phyloP scores from a whole-genome alignment of 2,113 vertebrate species.

The Turnix velox region DNA sequence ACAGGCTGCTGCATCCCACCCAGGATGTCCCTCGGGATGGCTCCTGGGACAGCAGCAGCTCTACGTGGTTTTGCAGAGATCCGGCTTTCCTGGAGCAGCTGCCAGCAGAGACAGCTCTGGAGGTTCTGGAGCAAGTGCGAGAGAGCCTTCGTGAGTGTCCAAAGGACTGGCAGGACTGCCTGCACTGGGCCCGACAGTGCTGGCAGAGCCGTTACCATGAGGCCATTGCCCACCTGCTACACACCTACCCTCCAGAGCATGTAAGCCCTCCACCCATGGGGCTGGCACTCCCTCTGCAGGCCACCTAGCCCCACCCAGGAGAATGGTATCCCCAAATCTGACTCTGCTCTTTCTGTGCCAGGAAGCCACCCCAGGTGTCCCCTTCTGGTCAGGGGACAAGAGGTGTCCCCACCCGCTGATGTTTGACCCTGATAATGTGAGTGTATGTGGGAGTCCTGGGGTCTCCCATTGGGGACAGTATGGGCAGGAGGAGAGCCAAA shows the following conservation, averaged over 20 bases:
- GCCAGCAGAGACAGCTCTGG: slow-evolving; percentile 51
- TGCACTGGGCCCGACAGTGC: slow-evolving; percentile 74
- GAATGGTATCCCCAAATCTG: background rate
- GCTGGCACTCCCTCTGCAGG: accelerated
- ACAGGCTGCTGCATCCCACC: accelerated
- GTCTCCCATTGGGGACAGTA: accelerated
- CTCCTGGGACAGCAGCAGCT: background rate
- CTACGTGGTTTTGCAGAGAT: slow-evolving; percentile 63
- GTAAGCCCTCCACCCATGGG: background rate
- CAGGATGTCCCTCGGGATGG: accelerated
- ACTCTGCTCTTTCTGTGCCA: slow-evolving; percentile 29
- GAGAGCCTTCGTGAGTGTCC: slow-evolving; percentile 67
- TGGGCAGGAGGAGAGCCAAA: background rate
- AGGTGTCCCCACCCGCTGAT: slow-evolving; percentile 78
- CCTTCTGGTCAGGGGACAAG: slow-evolving; percentile 81
- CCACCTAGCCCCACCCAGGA: accelerated
- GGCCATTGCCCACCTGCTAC: slow-evolving; percentile 74
- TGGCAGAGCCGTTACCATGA: slow-evolving; percentile 79
- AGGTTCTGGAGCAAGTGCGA: slow-evolving; percentile 67
- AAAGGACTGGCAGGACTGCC: slow-evolving; percentile 70
- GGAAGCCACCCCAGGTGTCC: slow-evolving; percentile 70
- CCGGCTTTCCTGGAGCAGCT: slow-evolving; percentile 51
- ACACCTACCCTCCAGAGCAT: slow-evolving; percentile 67
- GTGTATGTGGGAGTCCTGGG: background rate
- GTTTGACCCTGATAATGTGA: slow-evolving; percentile 77